These are phyloP conservation scores for Ceratoteleas bidentatus DNA, from an alignment of 1,140 invertebrate species.

Conservation along the genomic window DNA sequence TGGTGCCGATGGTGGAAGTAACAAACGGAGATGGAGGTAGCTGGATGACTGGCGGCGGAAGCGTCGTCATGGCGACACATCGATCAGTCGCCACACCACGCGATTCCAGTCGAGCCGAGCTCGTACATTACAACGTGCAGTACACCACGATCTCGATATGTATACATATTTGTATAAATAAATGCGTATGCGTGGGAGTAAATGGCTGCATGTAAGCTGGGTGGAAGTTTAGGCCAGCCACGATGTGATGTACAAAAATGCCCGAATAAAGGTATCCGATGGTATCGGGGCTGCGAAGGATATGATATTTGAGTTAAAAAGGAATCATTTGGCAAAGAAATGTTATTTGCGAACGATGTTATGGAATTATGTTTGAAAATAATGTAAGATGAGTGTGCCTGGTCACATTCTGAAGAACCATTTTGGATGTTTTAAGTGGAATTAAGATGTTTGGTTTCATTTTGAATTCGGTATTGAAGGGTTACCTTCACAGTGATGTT, in stretches of 20 bases:
- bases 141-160: slow-evolving; percentile 27
- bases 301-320: too few species aligned
- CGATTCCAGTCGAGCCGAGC: slow-evolving; percentile 65
- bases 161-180: slow-evolving; percentile 19
- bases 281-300: too few species aligned
- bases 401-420: too few species aligned
- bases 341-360: too few species aligned
- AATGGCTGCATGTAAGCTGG: not conserved
- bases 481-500: too few species aligned
- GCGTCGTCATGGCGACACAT: slow-evolving; percentile 82
- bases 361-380: too few species aligned
- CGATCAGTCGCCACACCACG: slow-evolving; percentile 79
- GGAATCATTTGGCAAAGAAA: too few species aligned
- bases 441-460: too few species aligned
- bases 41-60: slow-evolving; percentile 81
- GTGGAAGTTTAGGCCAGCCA: not conserved
- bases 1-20: slow-evolving; percentile 80
- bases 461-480: too few species aligned
- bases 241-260: not conserved
- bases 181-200: slow-evolving; percentile 17
- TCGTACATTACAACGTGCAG: slow-evolving; percentile 59
- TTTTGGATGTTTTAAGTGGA: too few species aligned
- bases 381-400: too few species aligned
- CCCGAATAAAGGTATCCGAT: too few species aligned
- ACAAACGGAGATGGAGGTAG: slow-evolving; percentile 79